Evolutionary conservation across 2,797 vertebrate genomes (phyloP), one percentile per base, ranked within the genome.

Genomic region (Peromyscus attwateri): DNA sequence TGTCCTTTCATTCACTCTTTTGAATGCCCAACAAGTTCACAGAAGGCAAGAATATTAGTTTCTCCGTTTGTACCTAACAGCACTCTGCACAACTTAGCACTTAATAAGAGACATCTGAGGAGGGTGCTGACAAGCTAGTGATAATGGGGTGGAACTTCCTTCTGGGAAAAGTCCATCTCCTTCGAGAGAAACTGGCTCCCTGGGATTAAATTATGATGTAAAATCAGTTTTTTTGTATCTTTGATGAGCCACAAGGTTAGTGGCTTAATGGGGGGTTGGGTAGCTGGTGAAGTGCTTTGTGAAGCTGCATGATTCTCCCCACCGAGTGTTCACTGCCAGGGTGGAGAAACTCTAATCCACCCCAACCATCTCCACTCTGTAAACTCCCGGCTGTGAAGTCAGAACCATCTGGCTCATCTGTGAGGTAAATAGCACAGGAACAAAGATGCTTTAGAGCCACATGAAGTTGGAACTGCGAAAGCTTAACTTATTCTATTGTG

Each of bases 181-280:
- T 93, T 80, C 29, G 6, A 66, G 96, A 87, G 64, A 90, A 60
- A 17, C 5, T 40, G 80, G 9, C 77, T 87, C 76, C 19, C 31
- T 71, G 57, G 92, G 83, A 40, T 64, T 76, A 81, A 84, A 92
- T 43, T 27, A 81, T 43, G 43, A 89, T 57, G 70, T 91, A 49
- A 92, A 96, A 89, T 80, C 79, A 11, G 77, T 70, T 55, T 83
- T 75, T 89, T 87, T 66, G 0, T 37, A 31, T 81, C 87, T 80
- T 55, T 60, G 57, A 55, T 27, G 70, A 91, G 23, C 64, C 79
- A 17, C 37, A 27, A 90, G 71, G 82, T 27, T 66, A 68, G 93
- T 3, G 37, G 91, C 64, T 84, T 87, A 81, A 94, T 37, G 95
- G 87, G 87, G 92, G 82, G 73, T 66, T 4, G 19, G 57, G 29